Evolutionary conservation across 1,140 invertebrate species (phyloP), one percentile per base, ranked within the genome.

Genomic region (Nasonia longicornis): DNA sequence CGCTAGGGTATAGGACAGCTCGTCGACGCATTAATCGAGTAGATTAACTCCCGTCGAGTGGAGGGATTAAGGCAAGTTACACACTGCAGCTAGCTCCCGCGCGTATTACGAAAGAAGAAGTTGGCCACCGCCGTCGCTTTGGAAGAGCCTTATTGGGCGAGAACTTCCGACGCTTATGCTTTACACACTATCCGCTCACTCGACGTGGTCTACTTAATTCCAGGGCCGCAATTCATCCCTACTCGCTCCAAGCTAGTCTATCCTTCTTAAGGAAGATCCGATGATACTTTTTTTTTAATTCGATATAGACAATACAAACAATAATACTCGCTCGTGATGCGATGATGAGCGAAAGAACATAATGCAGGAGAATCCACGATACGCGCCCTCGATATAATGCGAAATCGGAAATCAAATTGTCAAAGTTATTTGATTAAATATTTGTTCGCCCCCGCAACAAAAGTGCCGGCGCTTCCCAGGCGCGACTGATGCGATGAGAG

Each of bases 11-110:
- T 20, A 58, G 63, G 42, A 75, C 58, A 26, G 26, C 72, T 75
- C 75, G 63, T 80, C 72, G 73, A 64, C 80, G 80, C 80, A 81
- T 81, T 77, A 81, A 81, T 81, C 80, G 80, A 70, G 73, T 16
- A 71, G 80, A 81, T 81, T 77, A 81, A 81, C 80, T 80, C 72
- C 7, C n/a, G 79, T 10, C 63, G 64, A 73, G 58, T 69, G 45
- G 63, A 75, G 72, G 79, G 72, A 80, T 80, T 75, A 75, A 58
- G 63, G 71, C 31, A 69, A 75, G 72, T 75, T 80, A 75, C 42
- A 80, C 63, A 70, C 52, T 72, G 42, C 20, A 16, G 20, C 31
- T 31, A 31, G n/a, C 12, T 26, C 22, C 22, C 78, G 71, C 42
- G 31, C 4, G 31, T 35, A 66, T 45, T 8, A 45, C 29, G 78